A percentile compares a stretch with the other conserved stretches of the same genome.
phyloP scores from a whole-genome alignment of 2,888 invertebrate species.

The Lithodes maja region DNA sequence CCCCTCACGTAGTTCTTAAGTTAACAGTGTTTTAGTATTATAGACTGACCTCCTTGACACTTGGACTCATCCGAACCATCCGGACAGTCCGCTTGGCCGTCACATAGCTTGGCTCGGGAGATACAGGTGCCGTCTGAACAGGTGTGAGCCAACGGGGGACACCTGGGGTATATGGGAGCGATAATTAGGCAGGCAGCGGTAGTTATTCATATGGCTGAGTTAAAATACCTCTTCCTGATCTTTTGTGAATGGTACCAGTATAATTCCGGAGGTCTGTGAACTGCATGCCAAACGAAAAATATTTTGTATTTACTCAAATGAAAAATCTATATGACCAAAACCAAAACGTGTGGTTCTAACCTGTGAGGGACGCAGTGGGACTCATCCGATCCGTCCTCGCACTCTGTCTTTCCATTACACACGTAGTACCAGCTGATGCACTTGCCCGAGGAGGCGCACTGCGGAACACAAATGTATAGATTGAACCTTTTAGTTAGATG shows the following conservation, averaged over 20 bases:
- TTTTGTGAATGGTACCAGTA: too few relatives aligned
- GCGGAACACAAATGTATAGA: conserved; percentile 70
- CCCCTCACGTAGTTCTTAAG: neutral
- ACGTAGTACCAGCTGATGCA: conserved; percentile 96
- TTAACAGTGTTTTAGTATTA: neutral
- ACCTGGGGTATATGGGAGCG: conserved; percentile 9
- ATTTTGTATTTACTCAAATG: too few relatives aligned
- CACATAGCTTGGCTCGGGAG: conserved; percentile 80
- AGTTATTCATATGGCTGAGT: too few relatives aligned
- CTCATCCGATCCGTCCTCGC: conserved; percentile 74
- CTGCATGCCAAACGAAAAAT: too few relatives aligned
- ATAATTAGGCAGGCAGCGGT: too few relatives aligned
- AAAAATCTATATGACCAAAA: too few relatives aligned
- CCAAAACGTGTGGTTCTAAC: too few relatives aligned
- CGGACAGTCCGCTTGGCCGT: conserved; percentile 79
- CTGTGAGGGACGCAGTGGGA: conserved; percentile 25
- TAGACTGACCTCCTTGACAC: conserved; percentile 74
- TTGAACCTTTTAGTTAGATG: neutral
- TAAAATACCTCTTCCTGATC: too few relatives aligned
- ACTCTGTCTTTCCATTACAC: conserved; percentile 89
- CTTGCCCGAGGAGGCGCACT: conserved; percentile 89
- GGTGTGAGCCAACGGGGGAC: conserved; percentile 59
- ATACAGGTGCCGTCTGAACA: conserved; percentile 82
- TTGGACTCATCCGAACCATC: conserved; percentile 82
- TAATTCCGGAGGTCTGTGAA: too few relatives aligned